A percentile compares a stretch with the other conserved stretches of the same genome.
Evolutionary conservation across 37 sponge, comb jelly and placozoan genomes (phyloP).

Genomic region (Haliclona indistincta): DNA sequence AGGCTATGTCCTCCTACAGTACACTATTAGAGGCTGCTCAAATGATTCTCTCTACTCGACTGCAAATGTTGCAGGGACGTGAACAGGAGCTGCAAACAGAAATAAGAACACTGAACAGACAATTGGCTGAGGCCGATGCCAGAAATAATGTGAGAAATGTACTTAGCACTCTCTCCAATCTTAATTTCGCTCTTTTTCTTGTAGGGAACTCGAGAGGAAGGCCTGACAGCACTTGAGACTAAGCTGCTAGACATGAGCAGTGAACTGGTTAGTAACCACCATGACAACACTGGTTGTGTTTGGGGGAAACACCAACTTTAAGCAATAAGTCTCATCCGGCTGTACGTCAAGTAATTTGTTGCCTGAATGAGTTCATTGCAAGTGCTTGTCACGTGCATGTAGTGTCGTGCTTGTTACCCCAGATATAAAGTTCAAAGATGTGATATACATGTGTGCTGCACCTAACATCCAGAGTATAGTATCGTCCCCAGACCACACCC

Average conservation of each 20-base stretch:
- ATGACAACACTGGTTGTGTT: constrained; percentile 3
- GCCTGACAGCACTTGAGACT: constrained; percentile 10
- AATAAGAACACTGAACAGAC: constrained; percentile 38
- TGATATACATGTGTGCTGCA: too few relatives aligned
- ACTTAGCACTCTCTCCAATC: not conserved
- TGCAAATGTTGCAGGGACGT: constrained; percentile 6
- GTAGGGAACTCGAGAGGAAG: constrained; percentile 21
- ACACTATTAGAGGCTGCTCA: constrained; percentile 7
- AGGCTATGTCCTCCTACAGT: too few relatives aligned
- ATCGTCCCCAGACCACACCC: too few relatives aligned
- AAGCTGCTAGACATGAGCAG: constrained; percentile 28
- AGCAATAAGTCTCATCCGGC: too few relatives aligned
- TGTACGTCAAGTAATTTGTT: too few relatives aligned
- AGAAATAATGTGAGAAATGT: constrained; percentile 6
- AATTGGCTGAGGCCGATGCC: constrained; percentile 17
- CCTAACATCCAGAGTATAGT: too few relatives aligned
- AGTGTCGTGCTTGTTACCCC: too few relatives aligned
- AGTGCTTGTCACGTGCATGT: too few relatives aligned
- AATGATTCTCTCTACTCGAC: constrained; percentile 15
- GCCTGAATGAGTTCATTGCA: too few relatives aligned
- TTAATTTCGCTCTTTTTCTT: not conserved
- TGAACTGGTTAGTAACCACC: constrained; percentile 27
- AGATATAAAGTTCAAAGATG: too few relatives aligned
- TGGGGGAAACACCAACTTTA: too few relatives aligned
- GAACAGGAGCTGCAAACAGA: constrained; percentile 30